A percentile compares a stretch with the other conserved stretches of the same genome.
These are phyloP conservation scores for Prinia subflava DNA, from an alignment of 2,113 vertebrate genomes.

Conservation along the genomic window DNA sequence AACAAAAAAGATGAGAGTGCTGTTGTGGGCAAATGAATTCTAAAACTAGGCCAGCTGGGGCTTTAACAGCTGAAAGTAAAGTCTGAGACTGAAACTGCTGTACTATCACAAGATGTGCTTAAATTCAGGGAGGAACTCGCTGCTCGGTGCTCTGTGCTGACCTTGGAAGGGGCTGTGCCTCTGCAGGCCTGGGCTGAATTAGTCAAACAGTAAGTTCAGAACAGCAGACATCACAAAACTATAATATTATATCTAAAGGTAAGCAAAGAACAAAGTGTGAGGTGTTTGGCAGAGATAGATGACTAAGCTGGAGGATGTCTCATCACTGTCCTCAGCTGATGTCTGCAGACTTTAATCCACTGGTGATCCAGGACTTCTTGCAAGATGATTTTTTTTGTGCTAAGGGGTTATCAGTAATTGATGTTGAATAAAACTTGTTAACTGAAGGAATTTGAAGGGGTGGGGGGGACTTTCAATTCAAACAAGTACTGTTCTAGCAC, in stretches of 20 bases:
- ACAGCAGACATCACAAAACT: background rate
- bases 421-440: background rate
- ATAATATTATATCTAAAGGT: background rate
- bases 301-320: background rate
- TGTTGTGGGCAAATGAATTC: background rate
- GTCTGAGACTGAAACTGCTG: background rate
- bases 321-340: background rate
- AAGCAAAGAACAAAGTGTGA: background rate
- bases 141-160: background rate
- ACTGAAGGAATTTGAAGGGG: background rate
- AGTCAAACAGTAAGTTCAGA: background rate
- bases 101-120: background rate
- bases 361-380: background rate
- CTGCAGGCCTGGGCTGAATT: background rate
- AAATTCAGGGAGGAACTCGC: background rate
- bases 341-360: background rate
- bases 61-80: background rate
- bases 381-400: background rate
- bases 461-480: rapidly evolving
- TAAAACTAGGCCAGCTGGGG: slow-evolving; percentile 7
- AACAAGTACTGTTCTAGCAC: background rate
- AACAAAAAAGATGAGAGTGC: background rate
- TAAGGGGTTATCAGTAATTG: background rate
- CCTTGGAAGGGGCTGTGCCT: background rate
- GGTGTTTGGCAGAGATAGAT: background rate